Base-by-base conservation (phyloP, 2,888 invertebrate species). In the Lithophane ornitopus region DNA sequence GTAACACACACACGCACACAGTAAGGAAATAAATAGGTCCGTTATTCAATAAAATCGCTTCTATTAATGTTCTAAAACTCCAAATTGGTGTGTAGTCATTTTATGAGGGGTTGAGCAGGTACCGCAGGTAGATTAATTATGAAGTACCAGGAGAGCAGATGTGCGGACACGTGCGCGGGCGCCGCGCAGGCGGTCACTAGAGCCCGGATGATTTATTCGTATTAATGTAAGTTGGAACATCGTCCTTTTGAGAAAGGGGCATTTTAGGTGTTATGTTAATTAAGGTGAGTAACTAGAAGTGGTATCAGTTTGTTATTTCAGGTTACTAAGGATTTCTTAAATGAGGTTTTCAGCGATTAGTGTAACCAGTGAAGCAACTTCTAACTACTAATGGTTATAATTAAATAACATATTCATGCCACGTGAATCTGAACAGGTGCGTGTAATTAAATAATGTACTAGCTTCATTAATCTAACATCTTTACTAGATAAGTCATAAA, bases 81-180 rank as follows among this genome's bases (percentile, higher is more conserved):
- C 16, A 78, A 73, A 74, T 78, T 73, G 41, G 66, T 74, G 73
- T n/a, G 34, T 74, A 46, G 70, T 59, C 70, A 46, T 74, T 59
- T 70, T 39, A 56, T 41, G 69, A 56, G 59, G 70, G 78, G 72
- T 62, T 67, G 54, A 61, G 77, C 82, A 82, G 87, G 82, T 80
- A 83, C 39, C 66, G 85, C 92, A 92, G 93, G 92, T 92, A 92
- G 87, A 88, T 88, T 93, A 91, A 94, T 91, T 90, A 89, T 76
- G 63, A 85, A 65, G 80, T 73, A 65, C 67, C 39, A 68, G 73
- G 86, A 81, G 81, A 90, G 93, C 95, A 95, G 95, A 94, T 95
- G 95, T 87, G 87, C 44, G 65, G 89, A 91, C 95, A 93, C 94
- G 95, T 93, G 80, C 82, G 87, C 80, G 76, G 85, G 68, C 78